Base-by-base conservation (phyloP, 2,888 invertebrate species). In the Acanthosepion esculentum region DNA sequence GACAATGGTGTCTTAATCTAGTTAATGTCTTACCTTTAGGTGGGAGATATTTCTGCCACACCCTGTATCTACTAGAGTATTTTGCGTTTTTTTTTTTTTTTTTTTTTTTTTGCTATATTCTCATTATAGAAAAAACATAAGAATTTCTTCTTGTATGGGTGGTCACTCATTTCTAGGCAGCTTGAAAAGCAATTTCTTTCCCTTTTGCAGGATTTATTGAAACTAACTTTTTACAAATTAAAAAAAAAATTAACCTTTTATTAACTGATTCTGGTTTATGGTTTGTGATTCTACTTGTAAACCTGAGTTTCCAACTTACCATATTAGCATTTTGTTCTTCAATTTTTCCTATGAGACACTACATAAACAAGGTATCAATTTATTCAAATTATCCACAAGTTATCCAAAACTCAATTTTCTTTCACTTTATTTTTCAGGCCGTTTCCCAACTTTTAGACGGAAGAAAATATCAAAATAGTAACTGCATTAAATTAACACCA, bases 381-480 rank as follows among this genome's bases (percentile, higher is more conserved):
- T n/a, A 78, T 78, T 78, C 78, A 12, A 78, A 78, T 78, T n/a
- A 78, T 78, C 18, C n/a, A 41, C 41, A 41, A 41, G 3, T 41
- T 41, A 41, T n/a, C 78, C 78, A 78, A 78, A 78, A 4, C 20
- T 59, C 23, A 5, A 20, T 59, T 59, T 59, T 59, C 7, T 59
- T 59, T 59, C 59, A 20, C 59, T 59, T 59, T 59, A 59, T 59
- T 78, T 78, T 78, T 33, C 78, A 78, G 78, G 78, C 15, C 78
- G 78, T 78, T 33, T 78, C n/a, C 33, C 78, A 78, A 12, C 12
- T n/a, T 3, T 78, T n/a, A 78, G 78, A 78, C n/a, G 78, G 78
- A 78, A 78, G 78, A 78, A 78, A 10, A 78, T 78, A 78, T 78
- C 78, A 78, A 78, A 78, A n/a, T 78, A 78, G 78, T 78, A 78